Conservation (phyloP, 2,797 vertebrate genomes). For the Phalanger gymnotis region DNA sequence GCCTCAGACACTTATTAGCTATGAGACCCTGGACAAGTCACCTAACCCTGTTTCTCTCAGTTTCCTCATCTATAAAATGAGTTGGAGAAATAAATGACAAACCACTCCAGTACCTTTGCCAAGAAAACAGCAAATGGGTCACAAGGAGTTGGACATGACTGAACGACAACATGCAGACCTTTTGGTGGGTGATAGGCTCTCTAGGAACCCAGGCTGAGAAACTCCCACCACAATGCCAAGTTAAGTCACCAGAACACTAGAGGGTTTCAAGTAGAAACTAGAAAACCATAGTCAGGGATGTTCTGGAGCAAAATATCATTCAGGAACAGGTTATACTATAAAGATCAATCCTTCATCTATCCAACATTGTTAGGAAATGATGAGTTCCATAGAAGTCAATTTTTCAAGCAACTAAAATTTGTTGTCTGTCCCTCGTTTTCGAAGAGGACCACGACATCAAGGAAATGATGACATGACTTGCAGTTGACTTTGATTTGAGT, state of each 20-base stretch:
- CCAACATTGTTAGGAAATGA: background rate
- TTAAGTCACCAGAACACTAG: background rate
- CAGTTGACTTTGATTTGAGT: too few species aligned
- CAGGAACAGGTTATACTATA: background rate
- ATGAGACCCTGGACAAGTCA: background rate
- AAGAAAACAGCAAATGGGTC: background rate
- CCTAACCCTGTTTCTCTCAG: background rate
- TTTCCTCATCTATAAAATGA: background rate
- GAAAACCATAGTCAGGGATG: background rate
- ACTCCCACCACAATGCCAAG: background rate
- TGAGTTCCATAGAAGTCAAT: background rate
- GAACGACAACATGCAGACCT: background rate
- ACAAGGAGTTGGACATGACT: background rate
- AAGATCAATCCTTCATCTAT: background rate
- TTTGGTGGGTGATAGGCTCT: background rate
- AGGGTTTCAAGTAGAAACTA: background rate
- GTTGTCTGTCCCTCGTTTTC: too few species aligned
- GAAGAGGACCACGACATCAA: too few species aligned
- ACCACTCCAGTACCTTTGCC: background rate
- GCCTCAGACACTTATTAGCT: background rate
- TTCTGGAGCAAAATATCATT: background rate
- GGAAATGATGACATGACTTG: too few species aligned
- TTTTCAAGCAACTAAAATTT: background rate
- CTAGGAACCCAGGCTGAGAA: background rate
- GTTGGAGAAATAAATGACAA: background rate